A percentile compares a stretch with the other conserved stretches of the same genome.
phyloP scores from a whole-genome alignment of 2,888 invertebrate species.

The Agrochola circellaris region DNA sequence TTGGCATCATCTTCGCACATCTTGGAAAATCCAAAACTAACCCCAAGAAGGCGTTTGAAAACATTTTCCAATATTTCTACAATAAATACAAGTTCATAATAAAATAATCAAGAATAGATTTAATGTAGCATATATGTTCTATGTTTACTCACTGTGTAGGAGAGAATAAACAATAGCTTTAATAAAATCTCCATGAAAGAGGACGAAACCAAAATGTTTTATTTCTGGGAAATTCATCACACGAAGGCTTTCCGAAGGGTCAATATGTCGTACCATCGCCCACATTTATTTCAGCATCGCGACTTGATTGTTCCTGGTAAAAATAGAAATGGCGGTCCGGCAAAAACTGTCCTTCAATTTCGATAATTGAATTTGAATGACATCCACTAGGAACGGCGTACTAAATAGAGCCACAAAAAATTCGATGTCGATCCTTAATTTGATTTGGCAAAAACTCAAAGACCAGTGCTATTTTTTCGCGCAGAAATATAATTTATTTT shows the following conservation, averaged over 20 bases:
- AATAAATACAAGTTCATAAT: slow-evolving; percentile 32
- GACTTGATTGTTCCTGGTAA: slow-evolving; percentile 19
- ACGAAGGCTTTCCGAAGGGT: slow-evolving; percentile 24
- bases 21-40: not conserved
- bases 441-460: slow-evolving; percentile 50
- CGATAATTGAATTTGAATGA: slow-evolving; percentile 32
- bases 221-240: slow-evolving; percentile 48
- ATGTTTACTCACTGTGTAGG: slow-evolving; percentile 25
- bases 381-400: slow-evolving; percentile 16
- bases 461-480: slow-evolving; percentile 48
- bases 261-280: slow-evolving; percentile 28
- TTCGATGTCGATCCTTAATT: slow-evolving; percentile 35
- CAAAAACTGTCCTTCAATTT: slow-evolving; percentile 21
- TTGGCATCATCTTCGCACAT: not conserved
- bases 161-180: slow-evolving; percentile 40
- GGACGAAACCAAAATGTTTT: slow-evolving; percentile 41
- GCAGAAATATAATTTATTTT: slow-evolving; percentile 59
- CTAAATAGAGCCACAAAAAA: slow-evolving; percentile 37
- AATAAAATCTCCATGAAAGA: slow-evolving; percentile 14
- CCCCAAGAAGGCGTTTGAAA: slow-evolving; percentile 14
- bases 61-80: slow-evolving; percentile 3
- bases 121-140: slow-evolving; percentile 2
- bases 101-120: slow-evolving; percentile 17
- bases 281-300: slow-evolving; percentile 25
- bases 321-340: slow-evolving; percentile 12